Conservation (phyloP, 1,140 invertebrate genomes). For the Drosophila serrata region DNA sequence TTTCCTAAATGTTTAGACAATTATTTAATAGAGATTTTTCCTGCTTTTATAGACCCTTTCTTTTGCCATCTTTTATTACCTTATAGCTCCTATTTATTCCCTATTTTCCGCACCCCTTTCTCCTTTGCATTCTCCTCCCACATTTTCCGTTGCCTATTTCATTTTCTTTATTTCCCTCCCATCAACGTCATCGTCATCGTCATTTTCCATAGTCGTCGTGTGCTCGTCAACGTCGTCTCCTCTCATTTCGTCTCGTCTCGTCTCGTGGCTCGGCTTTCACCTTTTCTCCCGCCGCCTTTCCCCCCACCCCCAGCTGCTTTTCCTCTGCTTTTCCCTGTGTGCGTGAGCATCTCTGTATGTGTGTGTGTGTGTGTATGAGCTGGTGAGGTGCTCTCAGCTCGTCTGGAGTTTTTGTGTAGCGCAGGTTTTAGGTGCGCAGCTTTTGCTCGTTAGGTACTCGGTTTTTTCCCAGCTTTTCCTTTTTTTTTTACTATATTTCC, state of each 20-base stretch:
- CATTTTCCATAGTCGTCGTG: slow-evolving; percentile 47
- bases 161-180: slow-evolving; percentile 12
- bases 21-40: slow-evolving; percentile 11
- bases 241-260: slow-evolving; percentile 55
- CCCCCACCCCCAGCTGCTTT: slow-evolving; percentile 3
- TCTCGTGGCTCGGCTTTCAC: slow-evolving; percentile 71
- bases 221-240: slow-evolving; percentile 60
- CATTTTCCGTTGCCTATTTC: background rate
- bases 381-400: slow-evolving; percentile 63
- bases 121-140: background rate
- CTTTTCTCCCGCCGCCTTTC: slow-evolving; percentile 41
- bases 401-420: slow-evolving; percentile 73
- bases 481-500: slow-evolving; percentile 45
- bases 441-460: slow-evolving; percentile 76
- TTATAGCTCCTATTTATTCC: slow-evolving; percentile 14
- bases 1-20: background rate
- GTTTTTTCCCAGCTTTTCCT: slow-evolving; percentile 44
- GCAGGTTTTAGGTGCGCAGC: slow-evolving; percentile 70
- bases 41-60: background rate
- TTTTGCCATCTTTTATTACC: slow-evolving; percentile 5
- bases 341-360: slow-evolving; percentile 31
- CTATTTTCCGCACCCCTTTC: slow-evolving; percentile 16
- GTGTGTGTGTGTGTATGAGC: slow-evolving; percentile 22
- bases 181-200: slow-evolving; percentile 45
- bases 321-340: slow-evolving; percentile 9